phyloP scores from a whole-genome alignment of 1,140 invertebrate genomes.

The Cataglyphis hispanica region DNA sequence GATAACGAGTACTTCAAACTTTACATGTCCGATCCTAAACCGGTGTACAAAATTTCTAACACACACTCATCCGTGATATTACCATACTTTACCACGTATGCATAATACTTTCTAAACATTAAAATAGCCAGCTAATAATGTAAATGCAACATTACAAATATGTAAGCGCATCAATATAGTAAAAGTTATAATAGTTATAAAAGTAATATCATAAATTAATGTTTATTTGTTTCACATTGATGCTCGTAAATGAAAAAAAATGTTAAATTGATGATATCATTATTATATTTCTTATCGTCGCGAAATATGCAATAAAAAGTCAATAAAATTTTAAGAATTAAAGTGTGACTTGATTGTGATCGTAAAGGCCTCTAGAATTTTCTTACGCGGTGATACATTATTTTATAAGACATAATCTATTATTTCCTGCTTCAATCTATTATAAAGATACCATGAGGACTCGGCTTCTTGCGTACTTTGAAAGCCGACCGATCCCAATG shows the following conservation, averaged over 20 bases:
- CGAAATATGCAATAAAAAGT: neutral
- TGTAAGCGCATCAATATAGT: neutral
- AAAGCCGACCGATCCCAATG: neutral
- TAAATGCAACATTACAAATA: neutral
- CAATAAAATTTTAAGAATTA: neutral
- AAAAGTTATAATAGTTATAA: neutral
- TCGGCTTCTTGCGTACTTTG: neutral
- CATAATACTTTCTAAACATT: constrained; percentile 40
- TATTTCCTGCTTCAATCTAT: too few relatives aligned
- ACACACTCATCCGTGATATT: constrained; percentile 47
- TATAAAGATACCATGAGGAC: constrained; percentile 11
- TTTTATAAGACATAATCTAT: neutral
- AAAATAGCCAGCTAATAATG: constrained; percentile 20
- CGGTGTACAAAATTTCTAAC: constrained; percentile 52
- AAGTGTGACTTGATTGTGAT: neutral
- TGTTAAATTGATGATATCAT: neutral
- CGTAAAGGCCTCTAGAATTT: neutral
- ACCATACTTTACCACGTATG: constrained; percentile 41
- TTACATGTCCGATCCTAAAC: constrained; percentile 56
- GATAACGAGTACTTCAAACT: constrained; percentile 44
- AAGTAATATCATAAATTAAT: neutral
- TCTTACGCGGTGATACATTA: neutral
- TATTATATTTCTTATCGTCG: neutral
- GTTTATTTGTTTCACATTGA: neutral
- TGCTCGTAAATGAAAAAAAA: neutral